Evolutionary conservation across 92 coral and sea anemone species (phyloP).

Genomic region (Anthopleura xanthogrammica): DNA sequence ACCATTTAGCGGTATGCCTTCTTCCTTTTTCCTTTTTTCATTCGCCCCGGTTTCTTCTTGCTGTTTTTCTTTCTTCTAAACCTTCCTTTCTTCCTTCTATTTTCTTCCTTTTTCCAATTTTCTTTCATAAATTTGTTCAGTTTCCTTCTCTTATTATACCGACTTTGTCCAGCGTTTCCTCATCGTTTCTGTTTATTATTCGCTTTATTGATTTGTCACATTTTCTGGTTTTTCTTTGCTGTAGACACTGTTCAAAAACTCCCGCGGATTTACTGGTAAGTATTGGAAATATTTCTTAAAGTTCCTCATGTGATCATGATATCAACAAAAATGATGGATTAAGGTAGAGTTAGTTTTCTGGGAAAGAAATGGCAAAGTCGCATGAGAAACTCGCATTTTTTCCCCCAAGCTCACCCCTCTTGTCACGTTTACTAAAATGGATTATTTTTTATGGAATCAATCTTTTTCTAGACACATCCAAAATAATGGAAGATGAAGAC

Average conservation of each 20-base stretch:
- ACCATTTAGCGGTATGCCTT: slow-evolving; percentile 67
- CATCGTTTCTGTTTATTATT: not conserved
- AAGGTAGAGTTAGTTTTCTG: not conserved
- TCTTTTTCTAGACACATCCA: slow-evolving; percentile 5
- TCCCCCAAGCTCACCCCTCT: not conserved
- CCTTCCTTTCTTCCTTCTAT: too few relatives aligned
- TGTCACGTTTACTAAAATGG: not conserved
- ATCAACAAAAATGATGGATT: too few relatives aligned
- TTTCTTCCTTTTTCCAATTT: not conserved
- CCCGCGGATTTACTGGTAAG: slow-evolving; percentile 77
- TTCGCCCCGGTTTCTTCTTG: too few relatives aligned
- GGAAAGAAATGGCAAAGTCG: not conserved
- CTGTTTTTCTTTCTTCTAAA: not conserved
- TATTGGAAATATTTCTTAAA: too few relatives aligned
- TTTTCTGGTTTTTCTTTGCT: not conserved
- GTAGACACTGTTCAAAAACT: slow-evolving; percentile 78
- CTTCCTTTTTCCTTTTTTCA: not conserved
- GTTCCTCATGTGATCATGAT: too few relatives aligned
- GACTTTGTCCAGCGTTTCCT: not conserved
- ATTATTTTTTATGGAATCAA: not conserved
- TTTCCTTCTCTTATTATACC: not conserved
- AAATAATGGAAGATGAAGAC: slow-evolving; percentile 31
- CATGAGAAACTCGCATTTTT: not conserved
- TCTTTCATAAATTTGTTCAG: not conserved
- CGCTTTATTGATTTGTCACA: not conserved